Percentiles rank a stretch among this genome's conserved stretches.
Evolutionary conservation across 92 coral and sea anemone genomes (phyloP).

Genomic region (Desmophyllum pertusum): DNA sequence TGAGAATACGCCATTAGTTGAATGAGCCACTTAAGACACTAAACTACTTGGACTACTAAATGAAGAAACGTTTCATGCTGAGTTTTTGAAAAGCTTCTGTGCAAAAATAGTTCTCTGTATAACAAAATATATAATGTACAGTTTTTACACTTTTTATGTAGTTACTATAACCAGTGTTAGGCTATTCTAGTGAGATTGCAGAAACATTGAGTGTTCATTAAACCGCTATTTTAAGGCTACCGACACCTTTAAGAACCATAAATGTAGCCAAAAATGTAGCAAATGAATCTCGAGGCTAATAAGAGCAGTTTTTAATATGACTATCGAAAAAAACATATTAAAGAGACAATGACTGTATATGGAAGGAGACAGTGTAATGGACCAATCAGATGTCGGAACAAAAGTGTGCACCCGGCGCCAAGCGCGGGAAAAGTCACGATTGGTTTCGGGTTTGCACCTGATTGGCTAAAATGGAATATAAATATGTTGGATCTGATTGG

Average conservation of each 20-base stretch:
- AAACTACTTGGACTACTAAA: not conserved
- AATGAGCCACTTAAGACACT: not conserved
- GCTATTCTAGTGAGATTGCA: not conserved
- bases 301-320: not conserved
- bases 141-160: constrained; percentile 26
- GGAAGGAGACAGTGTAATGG: not conserved
- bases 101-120: constrained; percentile 41
- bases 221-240: not conserved
- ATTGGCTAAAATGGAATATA: not conserved
- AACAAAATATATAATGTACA: constrained; percentile 42
- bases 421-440: not conserved
- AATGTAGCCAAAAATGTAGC: not conserved
- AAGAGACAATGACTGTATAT: not conserved
- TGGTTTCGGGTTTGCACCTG: not conserved
- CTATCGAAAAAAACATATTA: not conserved
- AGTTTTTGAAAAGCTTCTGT: not conserved
- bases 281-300: not conserved
- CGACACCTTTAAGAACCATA: constrained; percentile 7
- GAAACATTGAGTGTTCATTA: not conserved
- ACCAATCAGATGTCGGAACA: not conserved
- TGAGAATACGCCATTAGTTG: not conserved
- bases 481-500: not conserved
- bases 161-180: not conserved
- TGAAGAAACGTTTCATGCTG: not conserved
- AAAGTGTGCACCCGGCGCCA: not conserved